These are phyloP conservation scores for Elegia similella DNA, from an alignment of 2,888 invertebrate species.

Conservation along the genomic window DNA sequence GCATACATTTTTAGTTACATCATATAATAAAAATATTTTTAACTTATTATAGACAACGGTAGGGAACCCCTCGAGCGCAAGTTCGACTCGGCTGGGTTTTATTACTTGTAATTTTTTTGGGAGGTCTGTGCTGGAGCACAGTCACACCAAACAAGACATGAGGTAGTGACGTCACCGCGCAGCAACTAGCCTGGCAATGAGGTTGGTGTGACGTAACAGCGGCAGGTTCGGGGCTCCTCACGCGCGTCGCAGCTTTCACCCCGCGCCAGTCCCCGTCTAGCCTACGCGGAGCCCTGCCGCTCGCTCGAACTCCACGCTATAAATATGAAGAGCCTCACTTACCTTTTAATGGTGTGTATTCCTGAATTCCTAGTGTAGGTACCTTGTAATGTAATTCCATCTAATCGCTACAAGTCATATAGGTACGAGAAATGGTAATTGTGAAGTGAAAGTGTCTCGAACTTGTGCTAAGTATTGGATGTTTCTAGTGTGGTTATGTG, in stretches of 20 bases:
- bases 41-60: no score
- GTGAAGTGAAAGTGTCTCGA: neutral
- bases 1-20: no score
- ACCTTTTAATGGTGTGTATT: neutral
- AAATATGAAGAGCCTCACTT: slow-evolving; percentile 2
- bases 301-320: neutral
- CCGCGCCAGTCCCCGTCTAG: neutral
- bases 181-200: no score
- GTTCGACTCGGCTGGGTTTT: no score
- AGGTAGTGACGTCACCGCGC: no score
- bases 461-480: no score
- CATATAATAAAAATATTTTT: no score
- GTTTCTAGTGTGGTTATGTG: no score
- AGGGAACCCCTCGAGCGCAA: no score
- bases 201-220: slow-evolving; percentile 13
- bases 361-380: neutral
- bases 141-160: no score
- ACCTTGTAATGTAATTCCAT: neutral
- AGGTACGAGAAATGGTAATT: neutral
- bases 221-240: neutral
- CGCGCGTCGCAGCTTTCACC: neutral
- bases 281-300: neutral
- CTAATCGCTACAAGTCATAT: neutral
- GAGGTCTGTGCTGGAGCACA: no score
- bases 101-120: no score